Evolutionary conservation across 1,140 invertebrate species (phyloP), one percentile per base, ranked within the genome.

Genomic region (Drosophila yakuba): DNA sequence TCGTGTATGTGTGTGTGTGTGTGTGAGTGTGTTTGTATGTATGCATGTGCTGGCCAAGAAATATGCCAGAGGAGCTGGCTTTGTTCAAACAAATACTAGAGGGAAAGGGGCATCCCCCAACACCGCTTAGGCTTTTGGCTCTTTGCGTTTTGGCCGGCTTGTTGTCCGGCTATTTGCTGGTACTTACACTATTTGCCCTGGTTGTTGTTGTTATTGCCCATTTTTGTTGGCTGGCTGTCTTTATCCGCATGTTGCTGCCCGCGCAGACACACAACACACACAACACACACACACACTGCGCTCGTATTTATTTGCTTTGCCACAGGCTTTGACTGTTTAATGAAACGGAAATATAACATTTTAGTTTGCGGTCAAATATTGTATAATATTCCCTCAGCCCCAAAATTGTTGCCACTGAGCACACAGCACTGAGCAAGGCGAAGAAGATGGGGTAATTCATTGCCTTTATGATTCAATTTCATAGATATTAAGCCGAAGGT

Each of bases 281-380:
- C 20, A 20, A 1, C 20, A 2, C 20, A 32, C 25, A n/a, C n/a
- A 50, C 47, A 50, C 47, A 28, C 47, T 63, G 45, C 41, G 45
- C 41, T 71, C 47, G 56, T 75, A 73, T 83, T 78, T 83, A 66
- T 68, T 85, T 77, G 67, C 67, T 56, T 48, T 50, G 81, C 81
- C 77, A 75, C 77, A 67, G 69, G 77, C 67, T 75, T 86, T 86
- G 69, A 66, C 82, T 80, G 82, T 81, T 86, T 85, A 85, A 85
- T 85, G 82, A 85, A 85, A 85, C 82, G 82, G 78, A 86, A 86
- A 64, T 81, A 85, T 78, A 78, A 85, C 74, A 85, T 85, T 85
- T 80, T 67, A 85, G 64, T 85, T 85, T 85, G 82, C 74, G 78
- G 81, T 81, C 74, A 77, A 84, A 85, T 85, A 84, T 84, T 80